Evolutionary conservation across 2,797 vertebrate species (phyloP), one percentile per base, ranked within the genome.

Genomic region (Anguilla megastoma): DNA sequence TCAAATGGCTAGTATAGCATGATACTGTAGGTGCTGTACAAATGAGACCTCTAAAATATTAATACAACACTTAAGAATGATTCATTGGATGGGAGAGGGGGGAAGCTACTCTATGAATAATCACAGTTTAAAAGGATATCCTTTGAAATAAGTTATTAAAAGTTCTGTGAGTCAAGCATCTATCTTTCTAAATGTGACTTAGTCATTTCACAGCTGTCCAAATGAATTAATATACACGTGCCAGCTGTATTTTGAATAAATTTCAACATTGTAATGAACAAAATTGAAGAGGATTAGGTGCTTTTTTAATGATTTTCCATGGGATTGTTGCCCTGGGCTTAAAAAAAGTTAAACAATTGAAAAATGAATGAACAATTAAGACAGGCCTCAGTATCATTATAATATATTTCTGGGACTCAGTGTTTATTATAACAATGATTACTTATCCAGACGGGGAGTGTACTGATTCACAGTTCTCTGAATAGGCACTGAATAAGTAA

Each of bases 81-180:
- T 80, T 48, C 14, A 41, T 1, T 21, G 71, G 27, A 36, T n/a
- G 63, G n/a, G 24, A n/a, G 33, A 5, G 74, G 30, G 69, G 27
- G 6, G 2, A 45, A 6, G 36, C 41, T 12, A 82, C 21, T 45
- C 45, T 27, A 48, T 50, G 41, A 48, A 82, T 82, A 82, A 82
- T 82, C 79, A 82, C 41, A 82, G 41, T n/a, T 48, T 50, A 48
- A 50, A 82, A 7, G 7, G 41, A 82, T 82, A 48, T 21, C 41
- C 79, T 48, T 24, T 82, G 24, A n/a, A 48, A 48, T 6, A 82
- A 82, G 7, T 48, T 3, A 21, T 80, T 4, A 45, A 21, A 80
- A 80, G 14, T 80, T 80, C 12, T 48, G 69, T 74, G 76, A 48
- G 36, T 50, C 41, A 82, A 82, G 5, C 79, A 82, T 82, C 79